Conservation (phyloP, 1,140 invertebrate genomes). For the Drosophila equinoxialis region DNA sequence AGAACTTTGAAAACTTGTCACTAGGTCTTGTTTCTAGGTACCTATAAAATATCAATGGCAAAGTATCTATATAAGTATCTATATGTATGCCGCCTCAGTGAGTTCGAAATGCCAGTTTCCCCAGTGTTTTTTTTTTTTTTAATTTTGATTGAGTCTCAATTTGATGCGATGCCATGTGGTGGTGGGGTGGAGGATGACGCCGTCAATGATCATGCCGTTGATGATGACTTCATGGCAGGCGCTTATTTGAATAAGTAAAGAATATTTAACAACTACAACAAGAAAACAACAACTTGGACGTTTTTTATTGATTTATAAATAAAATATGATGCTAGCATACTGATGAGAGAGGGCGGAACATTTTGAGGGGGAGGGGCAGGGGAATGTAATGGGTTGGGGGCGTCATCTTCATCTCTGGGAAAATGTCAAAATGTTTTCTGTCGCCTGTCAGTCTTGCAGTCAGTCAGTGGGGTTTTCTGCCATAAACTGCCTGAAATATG, state of each 20-base stretch:
- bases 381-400: not conserved
- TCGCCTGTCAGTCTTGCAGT: constrained; percentile 40
- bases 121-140: not conserved
- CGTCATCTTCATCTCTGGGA: constrained; percentile 33
- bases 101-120: constrained; percentile 15
- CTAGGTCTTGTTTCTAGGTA: constrained; percentile 43
- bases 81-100: constrained; percentile 63
- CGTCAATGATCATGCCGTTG: constrained; percentile 32
- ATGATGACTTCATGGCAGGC: constrained; percentile 78
- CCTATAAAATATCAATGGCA: constrained; percentile 36
- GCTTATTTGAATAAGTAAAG: constrained; percentile 73
- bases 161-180: constrained; percentile 47
- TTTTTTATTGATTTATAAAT: constrained; percentile 58
- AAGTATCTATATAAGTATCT: too few species aligned
- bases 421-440: constrained; percentile 56
- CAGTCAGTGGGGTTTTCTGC: constrained; percentile 52
- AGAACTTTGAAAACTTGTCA: constrained; percentile 41
- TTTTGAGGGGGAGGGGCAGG: not conserved
- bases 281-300: constrained; percentile 42
- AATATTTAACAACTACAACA: constrained; percentile 55
- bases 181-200: constrained; percentile 35
- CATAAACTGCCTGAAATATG: constrained; percentile 70
- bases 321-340: constrained; percentile 32
- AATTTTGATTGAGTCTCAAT: constrained; percentile 52
- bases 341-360: not conserved